Evolutionary conservation across 2,797 vertebrate species (phyloP), one percentile per base, ranked within the genome.

Genomic region (Sparus aurata): DNA sequence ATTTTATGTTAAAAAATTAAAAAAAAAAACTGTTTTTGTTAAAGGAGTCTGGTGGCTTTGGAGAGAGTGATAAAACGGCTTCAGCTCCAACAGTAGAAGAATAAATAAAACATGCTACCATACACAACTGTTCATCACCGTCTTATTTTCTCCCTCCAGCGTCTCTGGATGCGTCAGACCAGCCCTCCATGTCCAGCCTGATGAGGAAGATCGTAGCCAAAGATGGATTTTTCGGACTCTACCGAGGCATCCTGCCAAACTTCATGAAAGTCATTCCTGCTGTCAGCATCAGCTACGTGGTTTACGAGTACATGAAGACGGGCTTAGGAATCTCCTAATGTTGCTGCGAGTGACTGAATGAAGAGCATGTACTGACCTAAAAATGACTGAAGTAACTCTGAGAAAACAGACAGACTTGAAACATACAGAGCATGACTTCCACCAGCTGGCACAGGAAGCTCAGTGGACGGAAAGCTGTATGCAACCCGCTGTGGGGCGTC

Each of bases 201-300:
- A 94, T 97, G 79, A 96, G 87, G 93, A 96, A 90, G 65, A 98
- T 98, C 73, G 9, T 99, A 86, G 94, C 94, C 84, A 96, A 96
- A 79, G 98, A 99, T 65, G 98, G 98, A 22, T 86, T 98, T 79
- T 85, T 96, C 10, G 98, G 98, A 89, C 97, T 99, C 60, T 99
- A 99, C 86, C 94, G 97, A 46, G 98, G 98, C 73, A 98, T 99
- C 88, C 90, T 98, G 63, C 98, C 98, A 60, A 99, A 99, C 91
- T 99, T 99, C 91, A 97, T 99, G 97, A 99, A 99, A 87, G 98
- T 99, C 71, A 97, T 99, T 72, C 98, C 98, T 23, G 98, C 98
- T n/a, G 98, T 99, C 77, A 99, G 98, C 94, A 98, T 99, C 91
- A 99, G 98, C 91, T 99, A 99, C 9, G 98, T 98, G 79, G 98